phyloP scores from a whole-genome alignment of 2,888 invertebrate species.

The Pachydiplax longipennis region DNA sequence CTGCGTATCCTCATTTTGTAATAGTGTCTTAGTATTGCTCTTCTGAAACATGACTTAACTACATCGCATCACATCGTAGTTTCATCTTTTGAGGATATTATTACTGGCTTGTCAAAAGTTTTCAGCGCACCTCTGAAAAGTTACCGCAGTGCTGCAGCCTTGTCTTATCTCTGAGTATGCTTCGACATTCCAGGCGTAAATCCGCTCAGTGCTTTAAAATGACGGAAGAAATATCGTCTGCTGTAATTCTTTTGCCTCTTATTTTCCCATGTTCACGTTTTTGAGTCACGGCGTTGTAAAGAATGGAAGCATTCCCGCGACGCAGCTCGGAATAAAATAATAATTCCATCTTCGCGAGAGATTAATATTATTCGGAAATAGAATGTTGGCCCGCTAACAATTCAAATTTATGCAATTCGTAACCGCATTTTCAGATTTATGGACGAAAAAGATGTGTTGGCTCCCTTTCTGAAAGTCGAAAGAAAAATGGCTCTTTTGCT shows the following conservation, averaged over 20 bases:
- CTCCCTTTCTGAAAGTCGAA: neutral
- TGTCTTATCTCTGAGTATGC: neutral
- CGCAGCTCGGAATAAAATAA: neutral
- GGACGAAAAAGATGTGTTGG: neutral
- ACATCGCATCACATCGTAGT: no score
- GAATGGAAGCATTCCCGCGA: neutral
- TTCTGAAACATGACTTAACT: no score
- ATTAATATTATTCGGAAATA: conserved; percentile 24
- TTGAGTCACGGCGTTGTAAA: neutral
- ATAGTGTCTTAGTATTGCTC: no score
- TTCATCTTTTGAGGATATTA: no score
- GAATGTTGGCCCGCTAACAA: conserved; percentile 10
- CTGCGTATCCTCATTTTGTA: no score
- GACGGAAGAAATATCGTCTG: neutral
- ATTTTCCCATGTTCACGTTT: neutral
- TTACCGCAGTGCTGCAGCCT: neutral
- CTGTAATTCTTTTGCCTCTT: neutral
- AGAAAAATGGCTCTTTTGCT: neutral
- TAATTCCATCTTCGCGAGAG: neutral
- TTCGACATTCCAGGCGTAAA: neutral
- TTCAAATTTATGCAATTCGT: conserved; percentile 11
- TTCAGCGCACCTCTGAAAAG: no score
- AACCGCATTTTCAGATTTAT: neutral
- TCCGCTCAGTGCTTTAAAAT: neutral
- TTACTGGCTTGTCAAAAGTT: no score